phyloP scores from a whole-genome alignment of 2,888 invertebrate genomes.

The Tiliacea aurago region DNA sequence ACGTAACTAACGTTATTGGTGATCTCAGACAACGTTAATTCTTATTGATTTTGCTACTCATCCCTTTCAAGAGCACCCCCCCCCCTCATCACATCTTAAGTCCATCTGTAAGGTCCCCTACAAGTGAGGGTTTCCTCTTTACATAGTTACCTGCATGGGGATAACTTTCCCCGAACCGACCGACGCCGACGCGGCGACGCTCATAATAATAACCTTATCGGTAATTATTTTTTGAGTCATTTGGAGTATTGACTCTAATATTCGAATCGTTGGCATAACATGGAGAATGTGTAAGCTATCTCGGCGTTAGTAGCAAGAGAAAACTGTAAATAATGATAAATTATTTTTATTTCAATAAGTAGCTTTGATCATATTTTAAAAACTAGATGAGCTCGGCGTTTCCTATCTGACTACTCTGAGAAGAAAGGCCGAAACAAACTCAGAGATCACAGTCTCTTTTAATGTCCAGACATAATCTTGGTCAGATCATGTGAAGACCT shows the following conservation, averaged over 20 bases:
- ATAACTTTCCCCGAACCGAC: background rate
- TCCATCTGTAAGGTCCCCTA: constrained; percentile 12
- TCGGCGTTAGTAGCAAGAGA: background rate
- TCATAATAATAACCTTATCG: background rate
- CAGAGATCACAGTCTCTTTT: no score
- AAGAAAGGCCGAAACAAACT: no score
- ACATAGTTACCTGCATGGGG: background rate
- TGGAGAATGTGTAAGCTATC: background rate
- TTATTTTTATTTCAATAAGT: no score
- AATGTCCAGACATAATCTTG: no score
- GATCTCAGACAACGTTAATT: no score
- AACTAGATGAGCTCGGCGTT: no score
- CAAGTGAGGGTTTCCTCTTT: constrained; percentile 4
- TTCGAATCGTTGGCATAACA: background rate
- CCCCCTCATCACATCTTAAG: constrained; percentile 31
- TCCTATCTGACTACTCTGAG: no score
- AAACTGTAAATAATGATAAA: no score
- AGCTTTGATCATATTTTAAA: no score
- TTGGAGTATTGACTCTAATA: no score
- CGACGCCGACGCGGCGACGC: background rate
- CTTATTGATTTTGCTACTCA: constrained; percentile 16
- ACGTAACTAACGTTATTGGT: no score
- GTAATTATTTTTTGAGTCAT: background rate
- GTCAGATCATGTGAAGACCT: no score
- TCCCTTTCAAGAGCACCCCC: constrained; percentile 30